Percentiles rank a stretch among this genome's conserved stretches.
These are phyloP conservation scores for Trichacis sp. DNA, from an alignment of 2,888 invertebrate species.

Conservation along the genomic window DNA sequence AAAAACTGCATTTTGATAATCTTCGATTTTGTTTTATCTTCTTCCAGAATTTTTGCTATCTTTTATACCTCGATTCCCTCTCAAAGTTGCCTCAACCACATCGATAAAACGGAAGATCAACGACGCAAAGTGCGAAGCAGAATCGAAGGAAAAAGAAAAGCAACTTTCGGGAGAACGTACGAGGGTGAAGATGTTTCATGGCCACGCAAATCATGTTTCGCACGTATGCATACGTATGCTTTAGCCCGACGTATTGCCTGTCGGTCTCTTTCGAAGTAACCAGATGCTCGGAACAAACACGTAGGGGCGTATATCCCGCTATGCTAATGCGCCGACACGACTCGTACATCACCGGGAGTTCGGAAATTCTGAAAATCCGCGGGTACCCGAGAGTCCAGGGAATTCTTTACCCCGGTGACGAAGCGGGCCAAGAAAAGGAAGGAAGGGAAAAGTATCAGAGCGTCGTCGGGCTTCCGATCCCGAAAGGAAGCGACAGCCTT, in stretches of 20 bases:
- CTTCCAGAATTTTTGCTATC: too few relatives aligned
- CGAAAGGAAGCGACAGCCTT: slow-evolving; percentile 23
- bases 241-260: slow-evolving; percentile 37
- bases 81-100: too few relatives aligned
- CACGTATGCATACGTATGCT: slow-evolving; percentile 18
- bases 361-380: slow-evolving; percentile 30
- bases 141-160: not conserved
- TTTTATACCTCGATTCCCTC: too few relatives aligned
- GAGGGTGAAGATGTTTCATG: slow-evolving; percentile 3
- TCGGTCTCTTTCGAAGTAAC: slow-evolving; percentile 42
- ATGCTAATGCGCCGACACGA: slow-evolving; percentile 46
- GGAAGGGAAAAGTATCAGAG: slow-evolving; percentile 15
- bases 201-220: slow-evolving; percentile 14
- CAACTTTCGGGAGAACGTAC: not conserved
- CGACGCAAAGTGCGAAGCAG: not conserved
- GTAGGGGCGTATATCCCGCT: slow-evolving; percentile 35
- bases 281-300: slow-evolving; percentile 43
- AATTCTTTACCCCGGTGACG: not conserved
- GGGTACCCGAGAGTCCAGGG: slow-evolving; percentile 22
- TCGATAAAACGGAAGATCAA: slow-evolving; percentile 1
- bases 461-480: slow-evolving; percentile 22
- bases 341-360: slow-evolving; percentile 47
- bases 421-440: slow-evolving; percentile 16
- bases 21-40: too few relatives aligned
- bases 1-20: too few relatives aligned